phyloP scores from a whole-genome alignment of 1,140 invertebrate genomes.

The Zaprionus lachaisei region DNA sequence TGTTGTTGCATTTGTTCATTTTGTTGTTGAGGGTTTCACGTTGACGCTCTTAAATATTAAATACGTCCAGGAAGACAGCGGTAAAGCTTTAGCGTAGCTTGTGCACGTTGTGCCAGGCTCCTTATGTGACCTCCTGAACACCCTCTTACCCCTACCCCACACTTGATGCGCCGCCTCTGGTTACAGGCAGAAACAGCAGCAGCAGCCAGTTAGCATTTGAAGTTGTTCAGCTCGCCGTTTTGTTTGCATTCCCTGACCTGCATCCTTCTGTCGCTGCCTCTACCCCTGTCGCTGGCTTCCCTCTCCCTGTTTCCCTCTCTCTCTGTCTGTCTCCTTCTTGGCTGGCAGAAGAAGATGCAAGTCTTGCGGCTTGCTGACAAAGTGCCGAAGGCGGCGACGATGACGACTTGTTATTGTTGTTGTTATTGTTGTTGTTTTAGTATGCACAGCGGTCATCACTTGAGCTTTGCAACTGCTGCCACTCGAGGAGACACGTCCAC shows the following conservation, averaged over 20 bases:
- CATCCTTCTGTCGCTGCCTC: neutral
- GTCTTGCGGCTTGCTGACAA: constrained; percentile 42
- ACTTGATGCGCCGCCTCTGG: neutral
- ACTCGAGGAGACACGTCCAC: constrained; percentile 17
- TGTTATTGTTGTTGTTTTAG: neutral
- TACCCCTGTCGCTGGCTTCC: constrained; percentile 11
- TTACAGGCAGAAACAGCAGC: neutral
- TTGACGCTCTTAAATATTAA: constrained; percentile 76
- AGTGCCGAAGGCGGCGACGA: constrained; percentile 13
- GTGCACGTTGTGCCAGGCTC: constrained; percentile 50
- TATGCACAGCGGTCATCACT: constrained; percentile 32
- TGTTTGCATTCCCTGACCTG: constrained; percentile 48
- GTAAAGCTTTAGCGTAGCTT: constrained; percentile 29
- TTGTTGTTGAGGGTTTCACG: constrained; percentile 23
- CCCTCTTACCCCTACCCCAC: neutral
- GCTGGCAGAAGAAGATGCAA: constrained; percentile 16
- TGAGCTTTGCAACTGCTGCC: constrained; percentile 22
- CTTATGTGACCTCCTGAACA: neutral
- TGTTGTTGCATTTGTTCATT: constrained; percentile 44
- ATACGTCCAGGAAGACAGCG: constrained; percentile 36
- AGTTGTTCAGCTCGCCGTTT: constrained; percentile 55
- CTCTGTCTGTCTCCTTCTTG: constrained; percentile 14
- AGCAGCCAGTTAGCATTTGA: constrained; percentile 57
- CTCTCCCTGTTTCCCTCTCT: neutral
- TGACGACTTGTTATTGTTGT: neutral